Evolutionary conservation across 2,888 invertebrate genomes (phyloP).

Genomic region (Nemurella pictetii): DNA sequence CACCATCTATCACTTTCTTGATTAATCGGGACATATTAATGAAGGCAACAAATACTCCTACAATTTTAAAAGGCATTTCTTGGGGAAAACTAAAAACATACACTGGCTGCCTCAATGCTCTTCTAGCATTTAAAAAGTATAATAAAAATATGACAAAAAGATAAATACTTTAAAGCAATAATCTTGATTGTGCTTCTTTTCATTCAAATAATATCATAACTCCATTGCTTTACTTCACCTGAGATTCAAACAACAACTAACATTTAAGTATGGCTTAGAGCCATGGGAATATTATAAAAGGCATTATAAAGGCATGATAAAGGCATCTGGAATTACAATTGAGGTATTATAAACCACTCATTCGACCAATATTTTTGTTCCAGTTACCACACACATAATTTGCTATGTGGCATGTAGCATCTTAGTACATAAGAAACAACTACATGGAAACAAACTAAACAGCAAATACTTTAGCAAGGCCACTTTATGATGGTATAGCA

Average conservation of each 20-base stretch:
- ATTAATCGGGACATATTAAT: not conserved
- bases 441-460: not conserved
- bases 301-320: no score
- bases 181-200: not conserved
- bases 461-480: no score
- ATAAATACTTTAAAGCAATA: not conserved
- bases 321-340: not conserved
- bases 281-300: not conserved
- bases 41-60: not conserved
- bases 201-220: not conserved
- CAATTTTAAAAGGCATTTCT: not conserved
- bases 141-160: not conserved
- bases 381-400: no score
- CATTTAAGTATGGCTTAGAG: not conserved
- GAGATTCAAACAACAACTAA: not conserved
- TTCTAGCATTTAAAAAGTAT: not conserved
- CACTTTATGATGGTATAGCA: not conserved
- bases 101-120: not conserved
- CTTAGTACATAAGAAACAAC: not conserved
- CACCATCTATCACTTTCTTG: not conserved
- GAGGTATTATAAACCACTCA: not conserved
- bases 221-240: not conserved
- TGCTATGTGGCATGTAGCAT: no score
- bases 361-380: no score
- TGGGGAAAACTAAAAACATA: not conserved